Evolutionary conservation across 1,140 invertebrate genomes (phyloP), one percentile per base, ranked within the genome.

Genomic region (Aphidius gifuensis): DNA sequence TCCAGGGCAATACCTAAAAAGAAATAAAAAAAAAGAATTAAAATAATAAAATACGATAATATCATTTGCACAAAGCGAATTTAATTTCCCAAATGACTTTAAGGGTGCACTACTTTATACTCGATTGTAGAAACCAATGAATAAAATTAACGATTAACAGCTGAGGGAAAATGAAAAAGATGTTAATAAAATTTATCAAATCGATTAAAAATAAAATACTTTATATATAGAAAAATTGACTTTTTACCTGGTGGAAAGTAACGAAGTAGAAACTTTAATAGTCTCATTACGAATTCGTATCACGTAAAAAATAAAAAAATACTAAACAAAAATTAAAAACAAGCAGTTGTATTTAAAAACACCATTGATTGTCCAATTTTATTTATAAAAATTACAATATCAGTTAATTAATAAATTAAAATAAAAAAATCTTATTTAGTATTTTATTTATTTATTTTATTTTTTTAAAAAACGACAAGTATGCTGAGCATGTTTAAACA

Each of bases 181-280:
- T 56, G 48, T 51, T 56, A 32, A 60, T 43, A 42, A 58, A 42
- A 16, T 9, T 43, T 54, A 47, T 62, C 59, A 47, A 49, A 51
- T 53, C 46, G 40, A 54, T 55, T 55, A 61, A 53, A 60, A 39
- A 16, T 6, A 54, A 60, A 62, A 51, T 32, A 64, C 6, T 57
- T 53, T 58, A 11, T 62, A 40, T n/a, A 16, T 55, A 40, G 11
- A 44, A 55, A 39, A 55, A 55, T n/a, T 40, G 40, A 55, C 39
- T 61, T 43, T 55, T 71, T 73, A 82, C 80, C 80, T 68, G 88
- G 87, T 16, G 88, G 88, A 71, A 87, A 86, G 69, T 89, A 89
- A 62, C 88, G 80, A 7, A 90, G 72, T 70, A 87, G 84, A 69
- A 90, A 85, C 77, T 86, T 88, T 43, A 83, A 75, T 46, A 88